Percentiles rank a stretch among this genome's conserved stretches.
phyloP scores from a whole-genome alignment of 1,140 invertebrate genomes.

The Camponotus vicinus region DNA sequence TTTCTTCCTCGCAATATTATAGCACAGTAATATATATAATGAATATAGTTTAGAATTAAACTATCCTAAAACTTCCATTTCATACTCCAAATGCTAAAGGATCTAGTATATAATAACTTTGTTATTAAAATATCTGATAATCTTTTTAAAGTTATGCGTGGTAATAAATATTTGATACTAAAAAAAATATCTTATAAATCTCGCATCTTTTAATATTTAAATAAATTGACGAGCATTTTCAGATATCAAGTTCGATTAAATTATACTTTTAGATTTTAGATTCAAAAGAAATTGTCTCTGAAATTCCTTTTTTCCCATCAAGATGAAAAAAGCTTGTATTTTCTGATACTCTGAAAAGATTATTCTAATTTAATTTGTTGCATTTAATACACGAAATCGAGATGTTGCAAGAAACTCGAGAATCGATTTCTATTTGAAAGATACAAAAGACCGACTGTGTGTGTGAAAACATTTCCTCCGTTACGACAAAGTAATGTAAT shows the following conservation, averaged over 20 bases:
- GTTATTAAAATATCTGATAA: neutral
- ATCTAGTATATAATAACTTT: neutral
- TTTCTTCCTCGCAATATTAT: neutral
- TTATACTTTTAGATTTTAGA: neutral
- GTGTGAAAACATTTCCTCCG: constrained; percentile 56
- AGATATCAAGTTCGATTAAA: neutral
- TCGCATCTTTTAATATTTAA: neutral
- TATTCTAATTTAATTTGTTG: neutral
- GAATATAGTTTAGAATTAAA: neutral
- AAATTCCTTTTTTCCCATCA: neutral
- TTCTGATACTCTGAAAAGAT: neutral
- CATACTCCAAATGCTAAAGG: neutral
- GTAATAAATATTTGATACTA: neutral
- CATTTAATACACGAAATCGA: neutral
- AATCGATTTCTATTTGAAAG: constrained; percentile 50
- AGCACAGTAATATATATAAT: neutral
- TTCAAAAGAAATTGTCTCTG: neutral
- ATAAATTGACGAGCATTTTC: neutral
- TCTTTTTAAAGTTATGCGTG: neutral
- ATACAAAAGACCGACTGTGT: constrained; percentile 27
- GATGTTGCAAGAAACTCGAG: neutral
- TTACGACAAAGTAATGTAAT: constrained; percentile 69
- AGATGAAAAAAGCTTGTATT: neutral
- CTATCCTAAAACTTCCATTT: neutral
- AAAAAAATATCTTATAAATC: neutral